A percentile compares a stretch with the other conserved stretches of the same genome.
phyloP scores from a whole-genome alignment of 2,113 vertebrate genomes.

The Centropus unirufus region DNA sequence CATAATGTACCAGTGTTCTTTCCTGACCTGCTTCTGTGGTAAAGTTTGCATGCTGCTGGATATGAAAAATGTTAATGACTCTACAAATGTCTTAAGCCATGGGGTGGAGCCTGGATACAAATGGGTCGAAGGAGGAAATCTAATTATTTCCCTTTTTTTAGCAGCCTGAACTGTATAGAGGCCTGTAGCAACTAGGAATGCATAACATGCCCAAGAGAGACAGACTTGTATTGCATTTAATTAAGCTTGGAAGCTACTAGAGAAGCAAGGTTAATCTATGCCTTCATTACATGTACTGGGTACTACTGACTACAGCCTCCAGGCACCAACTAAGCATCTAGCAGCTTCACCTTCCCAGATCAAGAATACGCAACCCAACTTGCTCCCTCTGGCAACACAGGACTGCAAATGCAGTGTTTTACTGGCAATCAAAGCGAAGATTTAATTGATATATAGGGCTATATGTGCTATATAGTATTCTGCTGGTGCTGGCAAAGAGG shows the following conservation, averaged over 20 bases:
- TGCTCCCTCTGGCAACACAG: background rate
- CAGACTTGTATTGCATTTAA: background rate
- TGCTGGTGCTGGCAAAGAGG: background rate
- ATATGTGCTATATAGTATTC: background rate
- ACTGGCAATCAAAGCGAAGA: background rate
- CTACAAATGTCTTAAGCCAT: background rate
- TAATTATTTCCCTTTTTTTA: background rate
- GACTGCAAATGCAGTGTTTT: background rate
- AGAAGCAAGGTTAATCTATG: too few relatives aligned
- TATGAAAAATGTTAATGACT: background rate
- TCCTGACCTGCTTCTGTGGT: background rate
- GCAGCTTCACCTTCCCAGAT: background rate
- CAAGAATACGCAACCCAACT: background rate
- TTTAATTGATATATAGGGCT: background rate
- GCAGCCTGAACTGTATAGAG: background rate
- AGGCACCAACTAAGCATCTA: background rate
- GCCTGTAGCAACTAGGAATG: background rate
- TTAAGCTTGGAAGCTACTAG: background rate
- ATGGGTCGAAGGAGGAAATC: background rate
- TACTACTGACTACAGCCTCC: background rate
- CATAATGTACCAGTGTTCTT: background rate
- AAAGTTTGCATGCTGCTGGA: background rate
- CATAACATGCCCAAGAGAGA: rapidly evolving
- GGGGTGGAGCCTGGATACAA: background rate
- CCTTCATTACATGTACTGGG: background rate